Evolutionary conservation across 2,888 invertebrate genomes (phyloP), one percentile per base, ranked within the genome.

Genomic region (Isotomurus palustris): DNA sequence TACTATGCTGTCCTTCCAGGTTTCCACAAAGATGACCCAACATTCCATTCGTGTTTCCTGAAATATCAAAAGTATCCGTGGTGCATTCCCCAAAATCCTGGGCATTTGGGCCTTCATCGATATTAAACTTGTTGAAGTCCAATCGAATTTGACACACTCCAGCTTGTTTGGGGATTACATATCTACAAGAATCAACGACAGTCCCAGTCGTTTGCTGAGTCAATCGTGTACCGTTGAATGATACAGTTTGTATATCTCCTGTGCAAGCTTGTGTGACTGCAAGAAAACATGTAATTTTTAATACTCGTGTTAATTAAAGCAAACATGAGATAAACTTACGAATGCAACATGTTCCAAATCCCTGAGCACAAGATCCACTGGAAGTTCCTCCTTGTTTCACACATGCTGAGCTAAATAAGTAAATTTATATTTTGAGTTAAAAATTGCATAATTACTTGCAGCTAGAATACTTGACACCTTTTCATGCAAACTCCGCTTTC

Each of bases 61-160:
- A 54, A 19, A 69, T 44, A 1, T 60, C 62, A 14, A 67, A 49
- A 1, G 61, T 62, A 44, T 69, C 67, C 12, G 51, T 50, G 21
- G 24, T 40, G 57, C 69, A 69, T 21, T 60, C 61, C 12, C 67
- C 68, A 27, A 54, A 48, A 3, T 10, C 14, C n/a, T 17, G 19
- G 14, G 53, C 58, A 36, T 56, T 58, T 4, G 51, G 56, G 10
- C 65, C 65, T 45, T 58, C 51, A 22, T 54, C 60, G 22, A 64
- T 61, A 3, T 8, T 38, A 35, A 66, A 69, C 3, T 52, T 50
- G 19, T 41, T 53, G 49, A 69, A 69, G 36, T 69, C 69, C 24
- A 69, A 43, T 1, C 67, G 60, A 47, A 69, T 54, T 54, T 69
- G 69, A 28, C 69, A 69, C 6, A 67, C 62, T n/a, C 60, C 62